These are phyloP conservation scores for Microhierax caerulescens DNA, from an alignment of 2,797 vertebrate species.

Conservation along the genomic window DNA sequence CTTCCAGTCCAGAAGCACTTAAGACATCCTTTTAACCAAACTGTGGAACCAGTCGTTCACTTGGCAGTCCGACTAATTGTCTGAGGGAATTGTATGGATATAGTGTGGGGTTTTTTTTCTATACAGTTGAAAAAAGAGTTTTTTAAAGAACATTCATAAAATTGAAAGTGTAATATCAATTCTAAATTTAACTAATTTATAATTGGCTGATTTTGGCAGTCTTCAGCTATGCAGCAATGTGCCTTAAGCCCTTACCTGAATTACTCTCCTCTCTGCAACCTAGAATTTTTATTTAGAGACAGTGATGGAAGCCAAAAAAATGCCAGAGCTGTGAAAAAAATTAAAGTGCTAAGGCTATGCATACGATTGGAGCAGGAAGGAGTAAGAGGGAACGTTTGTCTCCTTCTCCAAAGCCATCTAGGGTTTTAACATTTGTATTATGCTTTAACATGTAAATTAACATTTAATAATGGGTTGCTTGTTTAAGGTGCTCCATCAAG, in stretches of 20 bases:
- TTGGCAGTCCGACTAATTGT: background rate
- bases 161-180: background rate
- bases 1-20: background rate
- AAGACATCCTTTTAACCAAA: background rate
- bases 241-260: background rate
- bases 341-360: background rate
- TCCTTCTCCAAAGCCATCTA: background rate
- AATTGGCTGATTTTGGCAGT: background rate
- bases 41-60: background rate
- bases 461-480: background rate
- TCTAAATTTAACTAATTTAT: background rate
- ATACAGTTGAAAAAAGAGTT: background rate
- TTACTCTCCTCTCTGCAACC: background rate
- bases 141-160: background rate
- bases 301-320: background rate
- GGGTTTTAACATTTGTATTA: background rate
- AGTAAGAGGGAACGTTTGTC: background rate
- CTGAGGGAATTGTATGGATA: background rate
- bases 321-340: background rate
- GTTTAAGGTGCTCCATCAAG: background rate
- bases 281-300: background rate
- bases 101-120: rapidly evolving
- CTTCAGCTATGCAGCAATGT: background rate
- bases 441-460: background rate
- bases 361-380: background rate